Evolutionary conservation across 2,888 invertebrate genomes (phyloP).

Genomic region (Archips xylosteana): DNA sequence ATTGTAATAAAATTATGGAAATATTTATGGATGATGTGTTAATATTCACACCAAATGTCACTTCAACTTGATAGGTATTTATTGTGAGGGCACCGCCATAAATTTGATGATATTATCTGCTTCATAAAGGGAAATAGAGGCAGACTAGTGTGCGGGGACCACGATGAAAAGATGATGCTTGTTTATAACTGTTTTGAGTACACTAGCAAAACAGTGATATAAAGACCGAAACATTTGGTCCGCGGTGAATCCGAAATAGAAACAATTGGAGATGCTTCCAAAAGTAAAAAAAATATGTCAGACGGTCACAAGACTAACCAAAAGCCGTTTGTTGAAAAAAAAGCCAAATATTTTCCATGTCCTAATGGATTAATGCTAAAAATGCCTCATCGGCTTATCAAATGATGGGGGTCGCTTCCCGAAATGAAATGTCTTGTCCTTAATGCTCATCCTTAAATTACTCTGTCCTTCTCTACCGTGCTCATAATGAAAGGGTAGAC

Average conservation of each 20-base stretch:
- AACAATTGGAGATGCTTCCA: background rate
- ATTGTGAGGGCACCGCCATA: slow-evolving; percentile 40
- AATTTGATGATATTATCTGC: slow-evolving; percentile 40
- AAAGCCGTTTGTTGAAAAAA: slow-evolving; percentile 46
- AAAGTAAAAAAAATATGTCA: background rate
- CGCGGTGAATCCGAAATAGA: background rate
- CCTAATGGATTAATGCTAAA: slow-evolving; percentile 78
- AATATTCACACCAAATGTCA: slow-evolving; percentile 58
- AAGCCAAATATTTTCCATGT: slow-evolving; percentile 68
- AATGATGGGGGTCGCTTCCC: slow-evolving; percentile 78
- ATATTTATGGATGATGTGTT: slow-evolving; percentile 57
- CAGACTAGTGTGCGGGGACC: slow-evolving; percentile 8
- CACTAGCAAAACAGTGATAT: background rate
- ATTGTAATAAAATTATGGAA: slow-evolving; percentile 75
- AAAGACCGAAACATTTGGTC: background rate
- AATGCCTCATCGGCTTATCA: slow-evolving; percentile 80
- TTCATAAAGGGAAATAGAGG: slow-evolving; percentile 34
- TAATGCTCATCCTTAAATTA: slow-evolving; percentile 66
- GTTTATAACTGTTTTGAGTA: background rate
- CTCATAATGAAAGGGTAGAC: slow-evolving; percentile 46
- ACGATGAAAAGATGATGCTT: background rate
- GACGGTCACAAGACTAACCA: background rate
- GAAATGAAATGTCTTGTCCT: slow-evolving; percentile 77
- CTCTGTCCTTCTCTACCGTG: slow-evolving; percentile 55
- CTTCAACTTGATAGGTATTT: slow-evolving; percentile 43